Base-by-base conservation (phyloP, 2,888 invertebrate species). In the Mythimna impura region DNA sequence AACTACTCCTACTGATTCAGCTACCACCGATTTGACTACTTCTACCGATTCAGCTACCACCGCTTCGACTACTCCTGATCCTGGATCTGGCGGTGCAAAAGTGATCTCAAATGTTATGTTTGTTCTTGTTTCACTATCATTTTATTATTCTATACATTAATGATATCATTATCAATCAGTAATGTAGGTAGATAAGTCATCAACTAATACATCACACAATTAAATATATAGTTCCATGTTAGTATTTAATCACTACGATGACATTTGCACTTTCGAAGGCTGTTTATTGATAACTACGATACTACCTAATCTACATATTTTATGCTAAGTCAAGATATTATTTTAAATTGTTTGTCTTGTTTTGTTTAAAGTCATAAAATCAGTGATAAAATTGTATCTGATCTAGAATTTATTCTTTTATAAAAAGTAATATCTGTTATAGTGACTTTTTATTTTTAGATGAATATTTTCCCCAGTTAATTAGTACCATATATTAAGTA, bases 21-120 rank as follows among this genome's bases (percentile, higher is more conserved):
- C 50, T 52, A 9, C 3, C 9, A 52, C 50, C 2, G 20, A 20
- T 58, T 20, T 30, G 4, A 6, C 34, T 10, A 3, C 34, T 34
- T 9, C 34, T 36, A 3, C 34, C 43, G 22, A 30, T 22, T 0
- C 1, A 10, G 20, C 25, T n/a, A 47, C 66, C 7, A 1, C 36
- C 9, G 5, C 14, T 57, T 1, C n/a, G 12, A 14, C 73, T 54
- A 25, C 40, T 40, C 12, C 58, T 58, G 57, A 17, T 22, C 25
- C 57, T 54, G 64, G 12, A n/a, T 60, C 66, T 52, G 62, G 25
- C 12, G 57, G 71, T 25, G 43, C 69, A 47, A 50, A 52, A 47
- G 22, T 43, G 14, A 66, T 63, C 22, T 68, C 73, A 69, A 71
- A 84, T 60, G 20, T 71, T 30, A 54, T 71, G 55, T 50, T 71